Conservation (phyloP, 1,140 invertebrate genomes). For the Lepidurus packardi region DNA sequence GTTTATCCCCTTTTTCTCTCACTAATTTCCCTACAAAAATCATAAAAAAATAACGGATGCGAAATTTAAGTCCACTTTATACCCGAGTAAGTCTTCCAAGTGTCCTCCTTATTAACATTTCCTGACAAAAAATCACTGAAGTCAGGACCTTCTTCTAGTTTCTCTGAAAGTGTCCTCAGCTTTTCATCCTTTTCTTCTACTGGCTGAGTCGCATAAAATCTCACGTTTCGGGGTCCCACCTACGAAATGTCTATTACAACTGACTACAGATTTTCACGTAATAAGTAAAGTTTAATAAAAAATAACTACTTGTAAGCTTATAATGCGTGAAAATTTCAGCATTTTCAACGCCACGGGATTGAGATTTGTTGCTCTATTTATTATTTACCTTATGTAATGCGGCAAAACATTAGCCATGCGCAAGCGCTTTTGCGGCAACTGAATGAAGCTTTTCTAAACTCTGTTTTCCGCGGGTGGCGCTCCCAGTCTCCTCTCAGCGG, state of each 20-base stretch:
- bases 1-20: constrained; percentile 70
- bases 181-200: not conserved
- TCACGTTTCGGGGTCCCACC: not conserved
- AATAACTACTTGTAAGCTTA: not conserved
- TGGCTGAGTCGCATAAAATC: not conserved
- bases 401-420: constrained; percentile 2
- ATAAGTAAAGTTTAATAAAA: not conserved
- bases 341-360: not conserved
- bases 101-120: constrained; percentile 50
- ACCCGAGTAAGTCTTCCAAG: constrained; percentile 63
- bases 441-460: constrained; percentile 12
- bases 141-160: constrained; percentile 44
- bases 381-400: constrained; percentile 20
- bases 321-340: not conserved
- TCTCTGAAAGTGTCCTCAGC: constrained; percentile 1
- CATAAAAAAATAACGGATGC: not conserved
- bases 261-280: not conserved
- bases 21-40: constrained; percentile 59
- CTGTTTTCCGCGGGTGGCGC: constrained; percentile 1
- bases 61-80: not conserved
- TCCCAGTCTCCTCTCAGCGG: not conserved
- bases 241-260: not conserved
- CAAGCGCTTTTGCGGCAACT: not conserved
- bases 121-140: constrained; percentile 51
- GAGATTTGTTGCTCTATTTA: not conserved